Conservation (phyloP, 2,888 invertebrate genomes). For the Byasa hedistus region DNA sequence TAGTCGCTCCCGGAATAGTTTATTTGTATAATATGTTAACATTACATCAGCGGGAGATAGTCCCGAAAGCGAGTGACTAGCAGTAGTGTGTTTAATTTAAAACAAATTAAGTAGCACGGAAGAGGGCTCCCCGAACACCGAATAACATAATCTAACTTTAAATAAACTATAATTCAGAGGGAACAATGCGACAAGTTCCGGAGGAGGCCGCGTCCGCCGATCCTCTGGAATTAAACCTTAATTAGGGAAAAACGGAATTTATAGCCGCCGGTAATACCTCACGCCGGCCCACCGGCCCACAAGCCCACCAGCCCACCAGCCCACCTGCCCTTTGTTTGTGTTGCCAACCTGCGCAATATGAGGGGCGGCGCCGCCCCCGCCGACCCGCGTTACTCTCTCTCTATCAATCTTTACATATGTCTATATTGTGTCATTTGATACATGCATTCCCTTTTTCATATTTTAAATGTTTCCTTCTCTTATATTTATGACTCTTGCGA, state of each 20-base stretch:
- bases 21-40: too few species aligned
- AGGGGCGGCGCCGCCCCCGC: constrained; percentile 22
- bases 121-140: constrained; percentile 20
- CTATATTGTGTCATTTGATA: too few species aligned
- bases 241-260: constrained; percentile 78
- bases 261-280: constrained; percentile 62
- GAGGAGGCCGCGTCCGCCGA: constrained; percentile 31
- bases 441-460: too few species aligned
- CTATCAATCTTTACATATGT: too few species aligned
- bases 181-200: constrained; percentile 34
- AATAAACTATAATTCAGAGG: constrained; percentile 36
- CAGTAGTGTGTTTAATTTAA: neutral
- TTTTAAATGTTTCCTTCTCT: too few species aligned
- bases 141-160: constrained; percentile 33
- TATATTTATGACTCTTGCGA: too few species aligned
- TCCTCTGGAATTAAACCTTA: constrained; percentile 66
- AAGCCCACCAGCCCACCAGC: constrained; percentile 48
- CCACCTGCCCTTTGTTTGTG: constrained; percentile 55
- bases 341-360: constrained; percentile 36
- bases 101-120: constrained; percentile 7
- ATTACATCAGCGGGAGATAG: too few species aligned
- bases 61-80: neutral
- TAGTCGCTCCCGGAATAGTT: too few species aligned
- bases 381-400: too few species aligned
- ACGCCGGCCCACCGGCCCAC: constrained; percentile 49